Conservation (phyloP, 1,140 invertebrate species). For the Thaumetopoea pityocampa region DNA sequence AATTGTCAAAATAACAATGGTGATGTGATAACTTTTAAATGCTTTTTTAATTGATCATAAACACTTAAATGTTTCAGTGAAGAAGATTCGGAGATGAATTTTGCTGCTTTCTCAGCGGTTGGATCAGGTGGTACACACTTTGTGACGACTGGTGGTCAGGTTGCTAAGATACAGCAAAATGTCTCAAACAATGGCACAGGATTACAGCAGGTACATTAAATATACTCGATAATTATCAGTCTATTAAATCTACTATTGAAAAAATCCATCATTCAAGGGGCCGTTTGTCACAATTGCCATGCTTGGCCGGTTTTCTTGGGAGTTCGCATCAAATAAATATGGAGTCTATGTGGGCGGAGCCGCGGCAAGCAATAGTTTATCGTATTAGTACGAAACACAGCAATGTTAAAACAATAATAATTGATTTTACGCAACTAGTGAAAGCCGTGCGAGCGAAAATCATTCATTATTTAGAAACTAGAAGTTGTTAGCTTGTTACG, state of each 20-base stretch:
- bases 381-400: too few relatives aligned
- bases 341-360: too few relatives aligned
- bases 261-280: too few relatives aligned
- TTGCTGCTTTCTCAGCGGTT: slow-evolving; percentile 54
- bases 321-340: too few relatives aligned
- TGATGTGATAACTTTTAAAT: too few relatives aligned
- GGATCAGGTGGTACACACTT: slow-evolving; percentile 51
- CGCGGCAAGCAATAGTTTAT: too few relatives aligned
- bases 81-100: slow-evolving; percentile 66
- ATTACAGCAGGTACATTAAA: slow-evolving; percentile 13
- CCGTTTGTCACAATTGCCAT: too few relatives aligned
- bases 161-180: slow-evolving; percentile 60
- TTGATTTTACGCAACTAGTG: slow-evolving; percentile 14
- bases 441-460: slow-evolving; percentile 11
- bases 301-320: too few relatives aligned
- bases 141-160: slow-evolving; percentile 56
- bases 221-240: background rate
- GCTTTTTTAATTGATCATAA: background rate
- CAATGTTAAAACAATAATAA: too few relatives aligned
- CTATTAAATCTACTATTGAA: slow-evolving; percentile 1
- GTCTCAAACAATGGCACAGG: slow-evolving; percentile 49
- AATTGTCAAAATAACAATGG: too few relatives aligned
- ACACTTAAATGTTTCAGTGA: slow-evolving; percentile 36
- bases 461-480: slow-evolving; percentile 13
- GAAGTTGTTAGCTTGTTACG: slow-evolving; percentile 9